Evolutionary conservation across 1,140 invertebrate genomes (phyloP).

Genomic region (Littorina saxatilis): DNA sequence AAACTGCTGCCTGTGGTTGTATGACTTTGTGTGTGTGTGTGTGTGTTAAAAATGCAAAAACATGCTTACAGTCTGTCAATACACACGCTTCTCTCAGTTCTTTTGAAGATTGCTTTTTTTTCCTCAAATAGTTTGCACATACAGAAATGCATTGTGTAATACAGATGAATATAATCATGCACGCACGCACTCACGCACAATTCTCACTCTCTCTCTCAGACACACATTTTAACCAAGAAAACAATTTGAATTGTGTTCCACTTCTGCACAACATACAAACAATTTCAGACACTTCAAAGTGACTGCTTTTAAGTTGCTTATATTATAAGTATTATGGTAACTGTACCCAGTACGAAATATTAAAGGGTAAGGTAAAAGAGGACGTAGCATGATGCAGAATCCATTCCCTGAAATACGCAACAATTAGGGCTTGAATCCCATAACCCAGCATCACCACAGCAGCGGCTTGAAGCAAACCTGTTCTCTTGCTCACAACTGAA

Average conservation of each 20-base stretch:
- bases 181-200: conserved; percentile 6
- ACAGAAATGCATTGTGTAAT: too few relatives aligned
- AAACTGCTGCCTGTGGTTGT: conserved; percentile 31
- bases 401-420: background rate
- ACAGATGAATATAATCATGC: too few relatives aligned
- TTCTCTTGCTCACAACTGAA: background rate
- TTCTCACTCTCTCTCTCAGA: background rate
- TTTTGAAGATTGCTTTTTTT: too few relatives aligned
- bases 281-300: too few relatives aligned
- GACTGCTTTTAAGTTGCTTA: too few relatives aligned
- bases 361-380: too few relatives aligned
- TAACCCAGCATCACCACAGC: background rate
- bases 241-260: too few relatives aligned
- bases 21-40: conserved; percentile 11
- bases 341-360: too few relatives aligned
- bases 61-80: background rate
- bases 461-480: background rate
- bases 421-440: background rate
- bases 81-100: background rate
- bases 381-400: too few relatives aligned
- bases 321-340: too few relatives aligned
- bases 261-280: too few relatives aligned
- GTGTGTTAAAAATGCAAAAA: background rate
- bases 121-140: too few relatives aligned
- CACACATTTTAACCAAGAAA: background rate